Base-by-base conservation (phyloP, 1,140 invertebrate species). In the Zaprionus africanus region DNA sequence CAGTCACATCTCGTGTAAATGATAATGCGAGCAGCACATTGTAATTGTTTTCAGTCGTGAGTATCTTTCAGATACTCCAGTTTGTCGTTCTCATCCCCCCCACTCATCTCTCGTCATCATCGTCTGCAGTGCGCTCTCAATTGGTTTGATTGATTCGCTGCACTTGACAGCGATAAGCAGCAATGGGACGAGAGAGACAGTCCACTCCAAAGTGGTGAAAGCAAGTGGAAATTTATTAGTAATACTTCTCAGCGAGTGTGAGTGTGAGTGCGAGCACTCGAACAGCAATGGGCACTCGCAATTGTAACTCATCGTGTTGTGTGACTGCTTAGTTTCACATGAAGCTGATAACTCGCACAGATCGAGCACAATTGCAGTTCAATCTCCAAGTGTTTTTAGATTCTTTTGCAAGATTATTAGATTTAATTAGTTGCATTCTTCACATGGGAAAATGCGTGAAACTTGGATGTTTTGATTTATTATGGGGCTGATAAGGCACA, bases 81-180 rank as follows among this genome's bases (percentile, higher is more conserved):
- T 43, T 19, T 59, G 43, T 58, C 38, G 38, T 34, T 54, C 59
- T 34, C 73, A 46, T 46, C 41, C 62, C 49, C 51, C 51, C 54
- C 65, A 43, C 58, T 63, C 56, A 59, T 61, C 60, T 36, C 63
- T 66, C 80, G 62, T 65, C 51, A 57, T 49, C 46, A 19, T 19
- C 53, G 34, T 4, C 34, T 12, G 28, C 51, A 57, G 26, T 31
- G 41, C 54, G 75, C 59, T 84, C 72, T 68, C 72, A 60, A 74
- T 65, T 78, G 66, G 34, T 36, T 53, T 87, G 84, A 88, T 87
- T 88, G 84, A 88, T 87, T 68, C 78, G 58, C 76, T 67, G 85
- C 85, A 88, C 84, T 81, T 75, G 67, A 72, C 46, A 66, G 61
- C 46, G 46, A 57, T 76, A 75, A 78, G 53, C 72, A 78, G 71